phyloP scores from a whole-genome alignment of 1,140 invertebrate species.

The Orchestia grillus region DNA sequence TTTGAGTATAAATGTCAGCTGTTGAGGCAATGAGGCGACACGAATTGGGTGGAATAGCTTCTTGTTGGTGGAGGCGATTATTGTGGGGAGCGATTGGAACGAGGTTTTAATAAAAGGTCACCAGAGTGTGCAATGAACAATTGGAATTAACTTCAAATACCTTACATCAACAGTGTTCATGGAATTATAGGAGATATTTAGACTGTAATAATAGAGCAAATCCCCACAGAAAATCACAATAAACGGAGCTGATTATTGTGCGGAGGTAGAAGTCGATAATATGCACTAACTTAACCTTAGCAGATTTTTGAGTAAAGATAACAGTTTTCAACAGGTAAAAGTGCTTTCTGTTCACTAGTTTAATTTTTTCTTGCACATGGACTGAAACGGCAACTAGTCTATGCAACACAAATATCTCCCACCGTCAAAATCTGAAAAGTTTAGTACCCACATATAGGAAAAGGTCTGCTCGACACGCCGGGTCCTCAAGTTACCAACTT shows the following conservation, averaged over 20 bases:
- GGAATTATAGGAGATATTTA: neutral
- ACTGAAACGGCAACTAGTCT: neutral
- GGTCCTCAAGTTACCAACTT: neutral
- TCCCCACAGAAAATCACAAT: neutral
- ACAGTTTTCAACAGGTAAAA: neutral
- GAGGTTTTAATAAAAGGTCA: neutral
- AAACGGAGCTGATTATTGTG: neutral
- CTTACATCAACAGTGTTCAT: neutral
- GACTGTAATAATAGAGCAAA: neutral
- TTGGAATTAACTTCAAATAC: neutral
- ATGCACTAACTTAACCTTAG: neutral
- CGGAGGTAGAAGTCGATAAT: neutral
- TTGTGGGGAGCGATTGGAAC: neutral
- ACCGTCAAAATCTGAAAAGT: neutral
- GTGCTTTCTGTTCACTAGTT: neutral
- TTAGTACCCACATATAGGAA: neutral
- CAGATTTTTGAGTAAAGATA: neutral
- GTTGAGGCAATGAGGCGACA: neutral
- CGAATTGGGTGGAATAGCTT: neutral
- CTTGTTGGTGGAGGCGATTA: neutral
- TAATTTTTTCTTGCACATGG: neutral
- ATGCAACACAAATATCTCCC: neutral
- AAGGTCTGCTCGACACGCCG: no score
- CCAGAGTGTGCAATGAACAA: neutral
- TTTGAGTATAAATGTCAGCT: slow-evolving; percentile 11